These are phyloP conservation scores for Bos javanicus DNA, from an alignment of 2,113 vertebrate genomes.

Conservation along the genomic window DNA sequence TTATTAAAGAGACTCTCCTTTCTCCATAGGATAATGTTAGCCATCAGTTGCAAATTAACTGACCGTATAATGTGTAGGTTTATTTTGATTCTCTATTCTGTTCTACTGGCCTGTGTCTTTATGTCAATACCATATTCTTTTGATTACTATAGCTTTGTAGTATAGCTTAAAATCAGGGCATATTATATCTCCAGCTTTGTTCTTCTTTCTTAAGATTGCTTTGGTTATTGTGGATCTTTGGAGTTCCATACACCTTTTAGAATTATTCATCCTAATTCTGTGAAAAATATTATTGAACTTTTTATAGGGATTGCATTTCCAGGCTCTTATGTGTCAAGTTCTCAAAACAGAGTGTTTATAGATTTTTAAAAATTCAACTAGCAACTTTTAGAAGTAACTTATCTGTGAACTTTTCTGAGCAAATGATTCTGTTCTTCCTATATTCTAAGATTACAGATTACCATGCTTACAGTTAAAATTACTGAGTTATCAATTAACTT, in stretches of 20 bases:
- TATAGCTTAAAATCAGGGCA: background rate
- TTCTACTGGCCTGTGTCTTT: background rate
- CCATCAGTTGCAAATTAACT: background rate
- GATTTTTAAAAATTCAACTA: background rate
- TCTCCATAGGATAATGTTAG: background rate
- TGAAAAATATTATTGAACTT: background rate
- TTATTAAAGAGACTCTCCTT: background rate
- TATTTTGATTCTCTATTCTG: background rate
- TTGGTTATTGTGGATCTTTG: background rate
- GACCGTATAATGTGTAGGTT: background rate
- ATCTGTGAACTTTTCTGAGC: background rate
- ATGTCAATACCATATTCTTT: background rate
- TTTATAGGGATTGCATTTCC: background rate
- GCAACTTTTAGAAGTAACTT: slow-evolving; percentile 1
- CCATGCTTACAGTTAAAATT: slow-evolving; percentile 14
- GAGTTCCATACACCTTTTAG: background rate
- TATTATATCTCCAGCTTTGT: background rate
- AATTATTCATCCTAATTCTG: background rate
- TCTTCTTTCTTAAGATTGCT: background rate
- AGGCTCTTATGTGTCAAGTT: background rate
- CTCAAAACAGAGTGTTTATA: background rate
- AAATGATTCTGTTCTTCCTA: slow-evolving; percentile 23
- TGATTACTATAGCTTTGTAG: background rate
- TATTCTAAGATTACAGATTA: background rate
- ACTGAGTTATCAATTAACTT: slow-evolving; percentile 49